Evolutionary conservation across 1,140 invertebrate genomes (phyloP).

Genomic region (Fopius arisanus): DNA sequence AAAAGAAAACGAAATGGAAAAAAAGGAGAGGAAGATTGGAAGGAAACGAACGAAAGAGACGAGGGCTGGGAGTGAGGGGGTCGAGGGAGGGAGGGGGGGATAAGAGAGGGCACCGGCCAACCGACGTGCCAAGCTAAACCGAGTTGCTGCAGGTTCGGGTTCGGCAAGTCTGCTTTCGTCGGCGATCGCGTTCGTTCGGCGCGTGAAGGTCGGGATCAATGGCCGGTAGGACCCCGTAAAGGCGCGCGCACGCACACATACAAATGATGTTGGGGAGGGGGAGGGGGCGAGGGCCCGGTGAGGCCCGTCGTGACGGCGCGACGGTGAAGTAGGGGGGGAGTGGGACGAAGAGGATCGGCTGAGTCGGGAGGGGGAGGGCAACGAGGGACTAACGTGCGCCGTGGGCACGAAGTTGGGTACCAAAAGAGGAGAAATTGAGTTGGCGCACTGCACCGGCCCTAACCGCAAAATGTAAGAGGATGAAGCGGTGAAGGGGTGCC

Average conservation of each 20-base stretch:
- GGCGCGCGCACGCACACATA: slow-evolving; percentile 34
- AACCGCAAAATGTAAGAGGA: slow-evolving; percentile 11
- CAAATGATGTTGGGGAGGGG: slow-evolving; percentile 14
- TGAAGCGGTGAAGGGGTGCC: neutral
- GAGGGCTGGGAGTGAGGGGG: neutral
- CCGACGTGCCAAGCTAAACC: slow-evolving; percentile 39
- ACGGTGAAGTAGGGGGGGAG: slow-evolving; percentile 22
- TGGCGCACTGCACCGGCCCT: slow-evolving; percentile 48
- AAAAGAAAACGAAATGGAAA: slow-evolving; percentile 24
- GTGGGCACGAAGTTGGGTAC: slow-evolving; percentile 58
- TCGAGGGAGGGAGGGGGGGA: slow-evolving; percentile 5
- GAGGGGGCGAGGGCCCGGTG: slow-evolving; percentile 16
- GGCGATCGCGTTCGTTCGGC: slow-evolving; percentile 63
- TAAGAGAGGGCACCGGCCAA: slow-evolving; percentile 33
- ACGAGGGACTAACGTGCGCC: slow-evolving; percentile 36
- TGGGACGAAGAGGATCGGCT: neutral
- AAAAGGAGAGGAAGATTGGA: slow-evolving; percentile 4
- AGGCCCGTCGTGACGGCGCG: slow-evolving; percentile 25
- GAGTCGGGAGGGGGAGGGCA: slow-evolving; percentile 19
- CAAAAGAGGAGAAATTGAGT: slow-evolving; percentile 67
- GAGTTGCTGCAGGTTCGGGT: slow-evolving; percentile 51
- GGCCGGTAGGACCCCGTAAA: slow-evolving; percentile 61
- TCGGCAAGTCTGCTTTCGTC: slow-evolving; percentile 58
- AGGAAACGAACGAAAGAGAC: slow-evolving; percentile 17
- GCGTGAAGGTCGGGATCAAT: slow-evolving; percentile 66